Evolutionary conservation across 2,113 vertebrate genomes (phyloP), one percentile per base, ranked within the genome.

Genomic region (Rostratula benghalensis): DNA sequence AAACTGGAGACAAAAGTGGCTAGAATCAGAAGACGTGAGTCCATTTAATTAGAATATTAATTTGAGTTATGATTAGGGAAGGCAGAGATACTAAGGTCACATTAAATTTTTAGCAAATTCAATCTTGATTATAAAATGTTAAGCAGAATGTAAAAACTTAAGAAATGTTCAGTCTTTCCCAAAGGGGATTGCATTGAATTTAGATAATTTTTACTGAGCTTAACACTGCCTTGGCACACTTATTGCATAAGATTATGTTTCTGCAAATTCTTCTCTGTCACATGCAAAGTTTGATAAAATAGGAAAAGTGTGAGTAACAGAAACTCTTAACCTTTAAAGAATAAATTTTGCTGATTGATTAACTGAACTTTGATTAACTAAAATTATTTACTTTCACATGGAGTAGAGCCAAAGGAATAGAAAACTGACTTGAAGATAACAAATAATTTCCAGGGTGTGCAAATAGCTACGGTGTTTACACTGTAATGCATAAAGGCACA

Each of bases 311-410:
- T 31, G 39, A 60, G 53, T 56, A 92, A 18, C 73, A 95, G 94
- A 94, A 96, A 95, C 80, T 92, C 80, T 94, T 94, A 80, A 85
- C 77, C 87, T 95, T 64, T 83, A 41, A n/a, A 92, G 39, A 90
- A 56, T 28, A 60, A 79, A 69, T 89, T 28, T 21, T 41, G 10
- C 4, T 19, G 53, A 76, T 51, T 25, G 39, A 39, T 39, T 39
- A 39, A 39, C 39, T 11, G 11, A 39, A 39, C 39, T 39, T 39
- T 39, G 39, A 39, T 39, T 39, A 39, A 39, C 39, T 39, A 39
- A 39, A 39, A 35, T 39, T 45, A 65, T 64, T 90, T 78, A 5
- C 41, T 94, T 94, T 92, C 70, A 3, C n/a, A 76, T 92, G 91
- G 74, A 89, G 37, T 1, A 11, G 24, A 9, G 48, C 73, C 86